phyloP scores from a whole-genome alignment of 2,888 invertebrate genomes.

The Brachypalpus laphriformis region DNA sequence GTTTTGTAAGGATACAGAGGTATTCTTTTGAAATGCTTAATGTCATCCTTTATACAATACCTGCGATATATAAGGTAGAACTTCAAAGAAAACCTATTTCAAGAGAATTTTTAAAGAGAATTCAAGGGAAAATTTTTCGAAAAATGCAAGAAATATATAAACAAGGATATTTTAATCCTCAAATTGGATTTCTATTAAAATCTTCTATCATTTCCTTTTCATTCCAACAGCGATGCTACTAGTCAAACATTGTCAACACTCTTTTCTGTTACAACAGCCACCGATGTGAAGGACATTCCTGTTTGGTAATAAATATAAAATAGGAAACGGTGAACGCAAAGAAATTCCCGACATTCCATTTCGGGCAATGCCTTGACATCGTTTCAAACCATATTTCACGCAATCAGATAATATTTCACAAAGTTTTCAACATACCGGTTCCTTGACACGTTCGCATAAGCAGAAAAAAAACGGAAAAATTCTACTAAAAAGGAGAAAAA shows the following conservation, averaged over 20 bases:
- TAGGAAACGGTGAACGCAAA: neutral
- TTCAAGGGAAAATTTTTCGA: too few relatives aligned
- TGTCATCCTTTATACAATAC: too few relatives aligned
- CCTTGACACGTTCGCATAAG: neutral
- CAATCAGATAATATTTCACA: constrained; percentile 1
- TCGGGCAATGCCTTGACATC: neutral
- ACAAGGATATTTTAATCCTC: too few relatives aligned
- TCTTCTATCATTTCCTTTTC: neutral
- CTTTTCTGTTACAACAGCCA: neutral
- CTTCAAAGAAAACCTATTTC: too few relatives aligned
- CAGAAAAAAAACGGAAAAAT: neutral
- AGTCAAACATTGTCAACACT: neutral
- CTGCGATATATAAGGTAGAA: too few relatives aligned
- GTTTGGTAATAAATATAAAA: neutral
- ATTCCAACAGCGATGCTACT: neutral
- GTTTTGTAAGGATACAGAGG: neutral
- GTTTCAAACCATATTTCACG: neutral
- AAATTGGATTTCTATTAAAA: too few relatives aligned
- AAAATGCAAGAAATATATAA: too few relatives aligned
- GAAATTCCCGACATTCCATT: neutral
- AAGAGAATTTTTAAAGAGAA: too few relatives aligned
- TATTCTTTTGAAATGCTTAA: neutral
- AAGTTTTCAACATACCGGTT: neutral
- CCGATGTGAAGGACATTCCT: neutral
- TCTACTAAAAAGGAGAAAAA: neutral